Evolutionary conservation across 2,888 invertebrate genomes (phyloP).

Genomic region (Lottia scabra): DNA sequence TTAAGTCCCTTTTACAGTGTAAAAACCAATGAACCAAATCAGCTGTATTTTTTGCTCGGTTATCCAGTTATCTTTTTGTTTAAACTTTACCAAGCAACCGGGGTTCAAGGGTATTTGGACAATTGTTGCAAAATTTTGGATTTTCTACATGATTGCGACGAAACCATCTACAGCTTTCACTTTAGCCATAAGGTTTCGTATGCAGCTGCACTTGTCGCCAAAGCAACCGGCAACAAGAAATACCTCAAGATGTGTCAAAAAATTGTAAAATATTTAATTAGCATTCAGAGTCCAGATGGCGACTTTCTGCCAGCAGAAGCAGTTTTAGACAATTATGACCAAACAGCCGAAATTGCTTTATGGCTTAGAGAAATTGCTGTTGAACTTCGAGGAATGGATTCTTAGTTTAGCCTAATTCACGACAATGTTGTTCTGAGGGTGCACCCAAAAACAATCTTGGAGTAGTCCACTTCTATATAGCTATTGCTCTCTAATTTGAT

Average conservation of each 20-base stretch:
- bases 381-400: background rate
- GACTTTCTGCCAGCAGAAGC: conserved; percentile 32
- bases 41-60: conserved; percentile 38
- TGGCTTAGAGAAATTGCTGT: conserved; percentile 31
- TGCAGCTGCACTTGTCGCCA: conserved; percentile 36
- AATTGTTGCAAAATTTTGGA: conserved; percentile 32
- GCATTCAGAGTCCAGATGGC: conserved; percentile 34
- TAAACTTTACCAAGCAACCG: conserved; percentile 32
- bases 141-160: conserved; percentile 34
- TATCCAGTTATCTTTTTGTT: conserved; percentile 37
- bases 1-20: conserved; percentile 32
- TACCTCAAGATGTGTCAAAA: conserved; percentile 30
- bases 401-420: no score
- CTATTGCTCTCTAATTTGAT: no score
- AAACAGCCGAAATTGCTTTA: conserved; percentile 37
- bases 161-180: conserved; percentile 30
- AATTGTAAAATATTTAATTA: conserved; percentile 31
- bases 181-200: conserved; percentile 39
- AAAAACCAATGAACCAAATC: conserved; percentile 27
- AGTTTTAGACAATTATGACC: conserved; percentile 31
- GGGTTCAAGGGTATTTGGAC: conserved; percentile 26
- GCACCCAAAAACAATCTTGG: no score
- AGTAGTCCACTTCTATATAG: no score
- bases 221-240: conserved; percentile 31
- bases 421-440: no score